Evolutionary conservation across 2,797 vertebrate species (phyloP).

Genomic region (Lithobates sylvaticus): DNA sequence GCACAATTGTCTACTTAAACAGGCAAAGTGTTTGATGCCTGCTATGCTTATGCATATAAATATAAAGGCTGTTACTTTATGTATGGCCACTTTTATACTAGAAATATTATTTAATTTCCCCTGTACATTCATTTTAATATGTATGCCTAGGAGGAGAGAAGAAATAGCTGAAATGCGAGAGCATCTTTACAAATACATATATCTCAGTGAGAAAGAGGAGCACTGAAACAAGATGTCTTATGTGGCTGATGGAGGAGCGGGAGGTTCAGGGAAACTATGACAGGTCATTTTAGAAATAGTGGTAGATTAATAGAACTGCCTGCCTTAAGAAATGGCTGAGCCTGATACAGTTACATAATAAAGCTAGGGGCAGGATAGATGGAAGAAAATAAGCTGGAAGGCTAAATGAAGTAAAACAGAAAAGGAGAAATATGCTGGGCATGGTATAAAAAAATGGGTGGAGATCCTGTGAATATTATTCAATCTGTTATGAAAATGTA

Average conservation of each 20-base stretch:
- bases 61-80: constrained; percentile 21
- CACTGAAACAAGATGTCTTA: constrained; percentile 34
- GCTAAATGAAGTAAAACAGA: background rate
- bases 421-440: background rate
- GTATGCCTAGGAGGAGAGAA: constrained; percentile 3
- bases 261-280: constrained; percentile 39
- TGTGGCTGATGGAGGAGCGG: constrained; percentile 28
- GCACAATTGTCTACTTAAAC: constrained; percentile 19
- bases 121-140: constrained; percentile 35
- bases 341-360: constrained; percentile 34
- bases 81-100: constrained; percentile 1
- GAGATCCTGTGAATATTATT: background rate
- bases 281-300: constrained; percentile 30
- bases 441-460: background rate
- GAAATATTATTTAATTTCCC: constrained; percentile 18
- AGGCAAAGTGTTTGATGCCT: constrained; percentile 15
- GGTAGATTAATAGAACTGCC: constrained; percentile 40
- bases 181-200: constrained; percentile 31
- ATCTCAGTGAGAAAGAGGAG: background rate
- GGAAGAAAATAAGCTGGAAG: background rate
- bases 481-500: background rate
- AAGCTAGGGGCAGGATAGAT: background rate
- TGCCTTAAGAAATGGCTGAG: constrained; percentile 14
- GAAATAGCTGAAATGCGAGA: background rate
- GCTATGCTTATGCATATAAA: constrained; percentile 15